Percentiles rank a stretch among this genome's conserved stretches.
Evolutionary conservation across 53 echinoderm and acorn worm genomes (phyloP).

Genomic region (Arbacia lixula): DNA sequence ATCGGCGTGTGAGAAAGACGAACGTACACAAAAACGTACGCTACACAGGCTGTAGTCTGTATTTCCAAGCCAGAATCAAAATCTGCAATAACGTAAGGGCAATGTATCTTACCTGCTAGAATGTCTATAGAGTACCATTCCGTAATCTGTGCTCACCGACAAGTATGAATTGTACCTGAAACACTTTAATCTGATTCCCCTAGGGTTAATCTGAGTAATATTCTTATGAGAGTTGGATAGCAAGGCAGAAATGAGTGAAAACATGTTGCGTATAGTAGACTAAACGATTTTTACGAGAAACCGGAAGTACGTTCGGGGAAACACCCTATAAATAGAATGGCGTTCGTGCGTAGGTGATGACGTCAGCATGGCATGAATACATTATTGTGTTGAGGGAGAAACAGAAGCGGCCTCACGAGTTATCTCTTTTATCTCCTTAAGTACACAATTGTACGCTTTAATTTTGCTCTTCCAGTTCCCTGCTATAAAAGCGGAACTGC

Average conservation of each 20-base stretch:
- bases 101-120: too few relatives aligned
- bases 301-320: constrained; percentile 99
- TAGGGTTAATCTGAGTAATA: too few relatives aligned
- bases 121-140: too few relatives aligned
- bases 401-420: constrained; percentile 21
- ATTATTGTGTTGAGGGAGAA: constrained; percentile 46
- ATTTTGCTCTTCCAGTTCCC: constrained; percentile 21
- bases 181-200: too few relatives aligned
- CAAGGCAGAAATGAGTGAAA: too few relatives aligned
- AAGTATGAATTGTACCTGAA: too few relatives aligned
- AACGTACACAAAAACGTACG: constrained; percentile 38
- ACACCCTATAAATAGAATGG: constrained; percentile 99
- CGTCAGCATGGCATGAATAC: constrained; percentile 72
- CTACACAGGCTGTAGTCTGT: too few relatives aligned
- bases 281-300: constrained; percentile 51
- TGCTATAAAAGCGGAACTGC: too few relatives aligned
- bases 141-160: too few relatives aligned
- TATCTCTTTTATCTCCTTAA: constrained; percentile 38
- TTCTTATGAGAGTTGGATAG: too few relatives aligned
- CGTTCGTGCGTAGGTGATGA: constrained; percentile 91
- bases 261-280: not conserved
- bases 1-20: constrained; percentile 30
- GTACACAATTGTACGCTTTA: constrained; percentile 23
- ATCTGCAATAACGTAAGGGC: too few relatives aligned
- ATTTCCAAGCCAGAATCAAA: too few relatives aligned